These are phyloP conservation scores for Corythornis vintsioides DNA, from an alignment of 2,113 vertebrate genomes.

Conservation along the genomic window DNA sequence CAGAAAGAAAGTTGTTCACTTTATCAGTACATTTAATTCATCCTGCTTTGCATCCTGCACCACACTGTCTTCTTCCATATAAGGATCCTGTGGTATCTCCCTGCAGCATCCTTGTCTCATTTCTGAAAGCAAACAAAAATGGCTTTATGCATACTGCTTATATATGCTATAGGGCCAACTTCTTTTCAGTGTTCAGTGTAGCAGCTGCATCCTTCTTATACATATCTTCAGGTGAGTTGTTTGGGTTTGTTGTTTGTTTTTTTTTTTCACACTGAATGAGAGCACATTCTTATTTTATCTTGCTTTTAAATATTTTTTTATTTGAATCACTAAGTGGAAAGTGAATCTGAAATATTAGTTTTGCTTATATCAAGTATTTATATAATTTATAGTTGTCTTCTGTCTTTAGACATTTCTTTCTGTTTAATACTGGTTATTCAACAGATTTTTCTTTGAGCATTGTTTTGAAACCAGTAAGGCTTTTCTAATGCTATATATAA, in stretches of 20 bases:
- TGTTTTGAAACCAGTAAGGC: neutral
- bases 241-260: neutral
- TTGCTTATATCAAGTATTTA: slow-evolving; percentile 6
- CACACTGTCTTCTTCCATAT: slow-evolving; percentile 75
- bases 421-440: neutral
- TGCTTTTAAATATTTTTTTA: neutral
- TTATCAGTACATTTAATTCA: slow-evolving; percentile 78
- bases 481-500: neutral
- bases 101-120: slow-evolving; percentile 71
- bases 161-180: slow-evolving; percentile 42
- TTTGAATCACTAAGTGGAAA: slow-evolving; percentile 11
- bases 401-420: neutral
- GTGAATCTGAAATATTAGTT: slow-evolving; percentile 43
- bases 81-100: slow-evolving; percentile 73
- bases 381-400: neutral
- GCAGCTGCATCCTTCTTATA: neutral
- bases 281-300: slow-evolving; percentile 19
- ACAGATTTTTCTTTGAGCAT: slow-evolving; percentile 26
- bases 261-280: neutral
- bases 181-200: neutral
- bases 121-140: slow-evolving; percentile 70
- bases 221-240: slow-evolving; percentile 66
- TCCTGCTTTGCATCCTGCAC: slow-evolving; percentile 71
- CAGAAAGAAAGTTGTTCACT: slow-evolving; percentile 76
- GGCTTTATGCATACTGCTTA: slow-evolving; percentile 68